Base-by-base conservation (phyloP, 2,888 invertebrate genomes). In the Sepiola atlantica region DNA sequence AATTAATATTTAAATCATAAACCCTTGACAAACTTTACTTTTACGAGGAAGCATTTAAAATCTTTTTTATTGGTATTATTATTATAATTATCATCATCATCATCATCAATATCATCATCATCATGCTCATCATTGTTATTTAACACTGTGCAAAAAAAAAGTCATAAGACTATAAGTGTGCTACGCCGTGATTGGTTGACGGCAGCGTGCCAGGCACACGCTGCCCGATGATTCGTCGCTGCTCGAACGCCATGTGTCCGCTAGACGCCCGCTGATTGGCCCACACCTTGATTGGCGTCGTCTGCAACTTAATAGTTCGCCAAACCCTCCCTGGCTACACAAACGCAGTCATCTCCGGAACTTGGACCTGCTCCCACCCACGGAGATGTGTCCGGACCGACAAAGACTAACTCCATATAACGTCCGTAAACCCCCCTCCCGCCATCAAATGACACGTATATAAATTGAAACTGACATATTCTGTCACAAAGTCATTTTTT, bases 371-470 rank as follows among this genome's bases (percentile, higher is more conserved):
- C 32, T 77, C 77, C 77, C 77, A 77, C 77, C 77, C 14, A 77
- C 32, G 77, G 77, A 77, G 77, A 77, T 77, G 77, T 77, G 77
- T 77, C 77, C 77, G 77, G n/a, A n/a, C 77, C 77, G 77, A 77
- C 77, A 77, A 77, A 77, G 77, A 8, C 45, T 4, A 45, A 45
- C 45, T 45, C 45, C 4, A 45, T 8, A 45, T 45, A 45, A 45
- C 45, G 45, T 45, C 45, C 45, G 45, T 45, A 45, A 45, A 2
- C 77, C 32, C 77, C 77, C n/a, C 77, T n/a, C 77, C n/a, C 77
- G 12, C 77, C 24, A 12, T 77, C 77, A 16, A 77, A 2, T 77
- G 77, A 77, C n/a, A n/a, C 12, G 77, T 77, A 77, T 77, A 77
- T 77, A 77, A 77, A 77, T 4, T n/a, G 77, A 32, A 8, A 32